Evolutionary conservation across 2,113 vertebrate genomes (phyloP).

Genomic region (Hyperoodon ampullatus): DNA sequence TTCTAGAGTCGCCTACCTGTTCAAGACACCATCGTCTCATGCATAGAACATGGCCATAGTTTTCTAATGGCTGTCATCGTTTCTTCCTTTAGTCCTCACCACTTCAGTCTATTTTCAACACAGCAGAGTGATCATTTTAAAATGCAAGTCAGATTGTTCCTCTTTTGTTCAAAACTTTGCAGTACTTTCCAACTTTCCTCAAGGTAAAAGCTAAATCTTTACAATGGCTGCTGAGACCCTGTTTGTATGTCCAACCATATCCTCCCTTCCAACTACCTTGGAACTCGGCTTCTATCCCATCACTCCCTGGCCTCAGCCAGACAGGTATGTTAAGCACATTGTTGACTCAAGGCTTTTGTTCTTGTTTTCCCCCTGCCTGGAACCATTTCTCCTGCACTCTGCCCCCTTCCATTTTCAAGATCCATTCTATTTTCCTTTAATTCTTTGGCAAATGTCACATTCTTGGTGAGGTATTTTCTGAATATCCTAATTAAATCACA

Average conservation of each 20-base stretch:
- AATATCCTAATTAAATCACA: neutral
- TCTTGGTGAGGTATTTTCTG: neutral
- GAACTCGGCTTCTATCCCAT: neutral
- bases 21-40: neutral
- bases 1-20: rapidly evolving
- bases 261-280: rapidly evolving
- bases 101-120: neutral
- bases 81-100: neutral
- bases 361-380: too few species aligned
- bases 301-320: neutral
- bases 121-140: neutral
- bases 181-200: neutral
- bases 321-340: rapidly evolving
- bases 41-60: rapidly evolving
- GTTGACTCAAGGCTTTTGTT: too few species aligned
- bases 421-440: neutral
- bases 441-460: neutral
- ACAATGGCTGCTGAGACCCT: neutral
- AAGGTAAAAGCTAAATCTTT: neutral
- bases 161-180: neutral
- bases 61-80: neutral
- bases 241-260: too few species aligned
- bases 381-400: neutral
- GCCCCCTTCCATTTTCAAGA: neutral
- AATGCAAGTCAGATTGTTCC: neutral